phyloP scores from a whole-genome alignment of 2,113 vertebrate species.

The Coryphaenoides rupestris region DNA sequence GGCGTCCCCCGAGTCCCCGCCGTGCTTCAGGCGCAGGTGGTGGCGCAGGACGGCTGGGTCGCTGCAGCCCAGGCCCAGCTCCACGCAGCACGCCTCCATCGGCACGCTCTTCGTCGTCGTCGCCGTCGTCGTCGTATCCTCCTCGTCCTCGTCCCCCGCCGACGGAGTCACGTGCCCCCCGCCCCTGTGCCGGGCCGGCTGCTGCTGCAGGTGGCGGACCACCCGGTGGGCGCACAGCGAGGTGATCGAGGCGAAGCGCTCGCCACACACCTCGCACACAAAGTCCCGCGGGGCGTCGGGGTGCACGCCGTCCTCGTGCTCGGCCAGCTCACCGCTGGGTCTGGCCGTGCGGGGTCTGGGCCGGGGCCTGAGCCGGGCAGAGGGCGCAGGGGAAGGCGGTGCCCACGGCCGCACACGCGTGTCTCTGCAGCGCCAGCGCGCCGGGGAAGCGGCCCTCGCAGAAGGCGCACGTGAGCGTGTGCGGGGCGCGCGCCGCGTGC shows the following conservation, averaged over 20 bases:
- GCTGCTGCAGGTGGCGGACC: constrained; percentile 28
- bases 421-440: constrained; percentile 37
- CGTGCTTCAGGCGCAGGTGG: constrained; percentile 29
- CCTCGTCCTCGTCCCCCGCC: constrained; percentile 2
- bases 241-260: constrained; percentile 44
- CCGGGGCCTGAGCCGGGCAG: too few relatives aligned
- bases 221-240: constrained; percentile 40
- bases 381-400: constrained; percentile 55
- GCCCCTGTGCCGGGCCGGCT: too few relatives aligned
- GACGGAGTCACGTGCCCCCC: too few relatives aligned
- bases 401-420: constrained; percentile 42
- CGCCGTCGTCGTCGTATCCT: too few relatives aligned
- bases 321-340: constrained; percentile 45
- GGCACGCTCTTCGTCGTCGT: too few relatives aligned
- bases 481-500: constrained; percentile 22
- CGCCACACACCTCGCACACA: constrained; percentile 68
- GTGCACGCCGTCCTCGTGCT: constrained; percentile 49
- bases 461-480: constrained; percentile 25
- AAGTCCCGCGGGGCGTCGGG: constrained; percentile 37
- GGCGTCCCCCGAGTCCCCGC: too few relatives aligned
- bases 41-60: constrained; percentile 20
- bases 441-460: constrained; percentile 43
- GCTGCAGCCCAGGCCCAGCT: constrained; percentile 27
- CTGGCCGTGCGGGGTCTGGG: too few relatives aligned
- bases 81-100: constrained; percentile 20